phyloP scores from a whole-genome alignment of 2,113 vertebrate species.

The Cebidichthys violaceus region DNA sequence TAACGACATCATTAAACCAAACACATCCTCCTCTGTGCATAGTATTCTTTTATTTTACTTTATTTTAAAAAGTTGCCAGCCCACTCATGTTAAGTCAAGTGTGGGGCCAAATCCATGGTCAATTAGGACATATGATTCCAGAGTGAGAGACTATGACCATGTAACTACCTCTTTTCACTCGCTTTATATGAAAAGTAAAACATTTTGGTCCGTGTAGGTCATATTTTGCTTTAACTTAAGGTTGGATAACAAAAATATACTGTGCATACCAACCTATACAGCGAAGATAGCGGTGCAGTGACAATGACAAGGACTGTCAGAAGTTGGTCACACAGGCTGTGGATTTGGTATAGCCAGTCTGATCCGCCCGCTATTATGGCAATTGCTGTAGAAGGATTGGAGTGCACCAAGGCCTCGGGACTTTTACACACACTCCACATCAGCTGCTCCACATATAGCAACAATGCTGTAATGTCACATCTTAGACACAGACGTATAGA shows the following conservation, averaged over 20 bases:
- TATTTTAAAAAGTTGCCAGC: background rate
- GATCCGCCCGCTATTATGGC: slow-evolving; percentile 41
- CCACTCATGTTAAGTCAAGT: background rate
- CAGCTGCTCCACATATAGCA: slow-evolving; percentile 91
- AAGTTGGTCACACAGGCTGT: slow-evolving; percentile 90
- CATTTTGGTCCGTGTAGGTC: background rate
- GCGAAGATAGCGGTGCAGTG: slow-evolving; percentile 87
- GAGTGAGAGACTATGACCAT: background rate
- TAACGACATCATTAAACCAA: background rate
- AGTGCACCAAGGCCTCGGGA: slow-evolving; percentile 82
- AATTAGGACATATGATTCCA: background rate
- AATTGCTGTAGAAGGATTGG: slow-evolving; percentile 72
- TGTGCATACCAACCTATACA: slow-evolving; percentile 83
- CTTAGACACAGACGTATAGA: slow-evolving; percentile 72
- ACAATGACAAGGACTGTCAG: slow-evolving; percentile 86
- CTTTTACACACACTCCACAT: slow-evolving; percentile 91
- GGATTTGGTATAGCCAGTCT: slow-evolving; percentile 86
- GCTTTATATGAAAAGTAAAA: background rate
- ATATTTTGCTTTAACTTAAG: background rate
- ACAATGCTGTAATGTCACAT: slow-evolving; percentile 89
- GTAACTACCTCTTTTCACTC: background rate
- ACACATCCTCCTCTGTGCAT: background rate
- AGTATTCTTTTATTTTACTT: background rate
- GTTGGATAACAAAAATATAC: slow-evolving; percentile 2
- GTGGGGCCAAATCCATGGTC: background rate